Percentiles rank a stretch among this genome's conserved stretches.
phyloP scores from a whole-genome alignment of 2,113 vertebrate genomes.

The Periophthalmodon schlosseri region DNA sequence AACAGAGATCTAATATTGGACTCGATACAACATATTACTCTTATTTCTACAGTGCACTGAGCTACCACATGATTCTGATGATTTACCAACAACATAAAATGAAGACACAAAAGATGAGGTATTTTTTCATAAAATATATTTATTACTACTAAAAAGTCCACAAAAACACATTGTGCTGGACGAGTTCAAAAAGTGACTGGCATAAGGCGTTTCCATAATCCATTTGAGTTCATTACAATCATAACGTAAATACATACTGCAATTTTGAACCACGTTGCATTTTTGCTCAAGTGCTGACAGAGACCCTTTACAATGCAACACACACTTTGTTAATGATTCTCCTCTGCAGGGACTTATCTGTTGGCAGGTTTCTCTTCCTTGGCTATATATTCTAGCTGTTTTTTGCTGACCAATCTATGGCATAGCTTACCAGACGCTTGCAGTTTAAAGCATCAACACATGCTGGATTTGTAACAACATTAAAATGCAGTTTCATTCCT shows the following conservation, averaged over 20 bases:
- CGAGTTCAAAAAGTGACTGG: constrained; percentile 33
- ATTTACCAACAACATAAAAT: not conserved
- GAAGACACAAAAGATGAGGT: constrained; percentile 18
- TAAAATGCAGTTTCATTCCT: constrained; percentile 8
- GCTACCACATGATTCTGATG: no score
- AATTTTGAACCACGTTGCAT: constrained; percentile 7
- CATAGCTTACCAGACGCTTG: constrained; percentile 6
- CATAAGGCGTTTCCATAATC: constrained; percentile 39
- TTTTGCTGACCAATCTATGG: constrained; percentile 10
- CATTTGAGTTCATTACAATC: constrained; percentile 42
- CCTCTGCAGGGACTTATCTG: constrained; percentile 14
- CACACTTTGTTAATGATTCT: constrained; percentile 14
- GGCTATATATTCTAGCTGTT: constrained; percentile 41
- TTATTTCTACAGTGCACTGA: no score
- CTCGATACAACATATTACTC: no score
- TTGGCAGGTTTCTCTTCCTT: constrained; percentile 42
- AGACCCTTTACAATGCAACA: not conserved
- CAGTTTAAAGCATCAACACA: constrained; percentile 52
- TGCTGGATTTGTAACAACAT: constrained; percentile 5
- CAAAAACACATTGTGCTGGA: constrained; percentile 41
- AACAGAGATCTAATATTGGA: no score
- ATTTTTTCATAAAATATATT: constrained; percentile 73
- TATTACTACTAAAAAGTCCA: constrained; percentile 71
- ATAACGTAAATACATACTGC: constrained; percentile 24
- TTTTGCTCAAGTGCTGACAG: constrained; percentile 11